Evolutionary conservation across 2,888 invertebrate genomes (phyloP), one percentile per base, ranked within the genome.

Genomic region (Plagodis pulveraria): DNA sequence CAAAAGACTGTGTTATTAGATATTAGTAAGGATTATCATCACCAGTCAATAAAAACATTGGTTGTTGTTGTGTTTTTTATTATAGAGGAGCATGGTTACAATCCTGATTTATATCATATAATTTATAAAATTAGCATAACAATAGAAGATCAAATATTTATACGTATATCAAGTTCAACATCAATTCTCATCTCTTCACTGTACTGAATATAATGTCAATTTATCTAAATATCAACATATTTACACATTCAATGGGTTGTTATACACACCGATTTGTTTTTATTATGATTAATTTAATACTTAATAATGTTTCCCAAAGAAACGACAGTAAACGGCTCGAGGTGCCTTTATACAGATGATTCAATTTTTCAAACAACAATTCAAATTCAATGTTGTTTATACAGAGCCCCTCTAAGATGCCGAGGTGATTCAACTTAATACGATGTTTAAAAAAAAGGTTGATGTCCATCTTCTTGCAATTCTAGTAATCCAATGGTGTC

Each of bases 201-300:
- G 63, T 60, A 44, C 53, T 35, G 65, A 63, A 62, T 65, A 65
- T 56, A 58, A 63, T 62, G 62, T 65, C 66, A 56, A 74, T 74
- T 67, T 69, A 72, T 74, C 67, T 71, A 67, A 70, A 71, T 70
- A 71, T 53, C 58, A 67, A 22, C 62, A 71, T 69, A 72, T 72
- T 74, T 69, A 73, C 71, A 69, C 70, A 62, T 68, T 41, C 52
- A 61, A 55, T 53, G 42, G 35, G 35, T 58, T 62, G 52, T 62
- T 12, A 51, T 42, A 50, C 42, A 40, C 33, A 32, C 45, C 46
- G 38, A 35, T 47, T 43, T 57, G 32, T 53, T 54, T 58, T 62
- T 58, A 61, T 57, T 65, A 53, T 54, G 56, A 56, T 62, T 51
- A 22, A 56, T 58, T 49, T 43, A 38, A 12, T 41, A 8, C 7